These are phyloP conservation scores for Valencia hispanica DNA, from an alignment of 2,797 vertebrate species.

Conservation along the genomic window DNA sequence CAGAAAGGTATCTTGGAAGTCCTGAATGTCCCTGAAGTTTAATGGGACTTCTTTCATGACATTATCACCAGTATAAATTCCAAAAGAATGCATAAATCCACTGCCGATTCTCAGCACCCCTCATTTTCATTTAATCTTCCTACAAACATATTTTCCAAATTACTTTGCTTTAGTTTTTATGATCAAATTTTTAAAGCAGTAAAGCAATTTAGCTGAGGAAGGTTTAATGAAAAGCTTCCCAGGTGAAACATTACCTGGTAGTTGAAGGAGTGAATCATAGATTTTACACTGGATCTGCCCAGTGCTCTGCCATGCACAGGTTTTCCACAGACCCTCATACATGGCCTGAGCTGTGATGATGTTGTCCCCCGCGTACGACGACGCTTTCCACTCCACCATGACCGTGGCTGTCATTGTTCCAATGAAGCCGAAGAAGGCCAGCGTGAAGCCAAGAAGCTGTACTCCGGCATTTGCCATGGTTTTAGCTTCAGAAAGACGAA, in stretches of 20 bases:
- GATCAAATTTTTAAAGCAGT: not conserved
- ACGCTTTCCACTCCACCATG: constrained; percentile 95
- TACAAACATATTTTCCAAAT: not conserved
- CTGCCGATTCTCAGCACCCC: not conserved
- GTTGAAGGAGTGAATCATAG: constrained; percentile 91
- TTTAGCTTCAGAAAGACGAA: constrained; percentile 1
- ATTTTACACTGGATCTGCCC: constrained; percentile 96
- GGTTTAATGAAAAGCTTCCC: not conserved
- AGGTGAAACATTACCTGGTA: constrained; percentile 74
- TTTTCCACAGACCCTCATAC: constrained; percentile 94
- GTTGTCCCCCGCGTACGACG: constrained; percentile 91
- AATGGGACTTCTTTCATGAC: not conserved
- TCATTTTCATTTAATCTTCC: not conserved
- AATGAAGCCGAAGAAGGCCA: constrained; percentile 89
- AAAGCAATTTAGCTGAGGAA: not conserved
- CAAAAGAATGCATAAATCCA: not conserved
- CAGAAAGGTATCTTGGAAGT: not conserved
- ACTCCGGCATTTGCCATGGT: constrained; percentile 90
- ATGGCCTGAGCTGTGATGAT: constrained; percentile 93
- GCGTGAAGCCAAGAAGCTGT: constrained; percentile 88
- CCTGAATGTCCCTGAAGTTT: constrained; percentile 27
- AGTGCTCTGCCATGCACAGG: constrained; percentile 90
- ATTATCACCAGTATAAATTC: not conserved
- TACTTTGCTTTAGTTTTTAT: not conserved
- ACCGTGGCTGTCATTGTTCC: constrained; percentile 87